Percentiles rank a stretch among this genome's conserved stretches.
These are phyloP conservation scores for Astyanax mexicanus DNA, from an alignment of 2,797 vertebrate genomes.

Conservation along the genomic window DNA sequence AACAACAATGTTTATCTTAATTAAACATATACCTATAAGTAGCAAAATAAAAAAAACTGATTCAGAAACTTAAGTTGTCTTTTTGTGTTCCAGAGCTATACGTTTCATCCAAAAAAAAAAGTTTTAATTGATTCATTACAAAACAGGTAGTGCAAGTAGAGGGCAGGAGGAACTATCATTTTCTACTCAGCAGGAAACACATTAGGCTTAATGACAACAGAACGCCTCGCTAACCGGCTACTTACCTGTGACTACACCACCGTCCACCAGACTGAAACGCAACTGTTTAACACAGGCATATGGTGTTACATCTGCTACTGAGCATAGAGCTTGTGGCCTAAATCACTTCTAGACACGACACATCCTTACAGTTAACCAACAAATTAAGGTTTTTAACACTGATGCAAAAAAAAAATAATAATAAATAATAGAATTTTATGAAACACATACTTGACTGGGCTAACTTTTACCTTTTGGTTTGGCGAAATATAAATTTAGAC, in stretches of 20 bases:
- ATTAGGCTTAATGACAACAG: not conserved
- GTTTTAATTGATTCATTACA: not conserved
- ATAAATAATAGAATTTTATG: too few species aligned
- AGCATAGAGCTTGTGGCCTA: not conserved
- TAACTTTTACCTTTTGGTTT: too few species aligned
- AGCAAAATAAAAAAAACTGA: too few species aligned
- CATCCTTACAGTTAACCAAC: not conserved
- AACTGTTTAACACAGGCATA: not conserved
- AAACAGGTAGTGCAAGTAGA: not conserved
- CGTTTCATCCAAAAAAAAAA: too few species aligned
- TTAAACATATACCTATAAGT: too few species aligned
- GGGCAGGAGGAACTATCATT: not conserved
- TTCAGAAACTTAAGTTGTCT: too few species aligned
- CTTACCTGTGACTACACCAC: conserved; percentile 10
- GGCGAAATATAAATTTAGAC: too few species aligned
- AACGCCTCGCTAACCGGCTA: not conserved
- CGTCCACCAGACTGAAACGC: not conserved
- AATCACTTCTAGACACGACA: not conserved
- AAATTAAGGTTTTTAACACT: too few species aligned
- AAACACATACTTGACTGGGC: too few species aligned
- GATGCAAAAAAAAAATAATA: too few species aligned
- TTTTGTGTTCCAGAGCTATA: too few species aligned
- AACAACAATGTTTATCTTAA: too few species aligned
- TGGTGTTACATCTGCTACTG: not conserved
- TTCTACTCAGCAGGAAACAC: not conserved